Evolutionary conservation across 2,113 vertebrate genomes (phyloP), one percentile per base, ranked within the genome.

Genomic region (Australoheros scitulus): DNA sequence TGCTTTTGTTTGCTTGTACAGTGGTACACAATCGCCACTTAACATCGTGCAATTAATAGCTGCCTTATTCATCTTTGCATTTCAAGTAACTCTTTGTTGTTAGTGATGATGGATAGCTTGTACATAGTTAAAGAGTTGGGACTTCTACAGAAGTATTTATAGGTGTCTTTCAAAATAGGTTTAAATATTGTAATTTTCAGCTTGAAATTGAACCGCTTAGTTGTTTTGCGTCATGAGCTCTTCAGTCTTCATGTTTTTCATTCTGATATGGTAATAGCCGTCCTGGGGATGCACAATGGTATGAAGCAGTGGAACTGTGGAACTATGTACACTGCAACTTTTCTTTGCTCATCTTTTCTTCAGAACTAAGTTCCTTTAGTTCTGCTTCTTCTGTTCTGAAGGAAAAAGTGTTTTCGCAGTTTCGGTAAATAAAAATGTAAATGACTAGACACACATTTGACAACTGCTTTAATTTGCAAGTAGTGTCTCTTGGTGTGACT

Each of bases 381-480:
- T 52, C 17, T 26, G 32, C 43, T 17, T 70, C 24, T 52, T 32
- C 29, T 52, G 43, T 52, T 50, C 22, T 70, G 10, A 61, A 18
- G 43, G 17, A 26, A 72, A 52, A 52, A 72, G 0, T 72, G 47
- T 72, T 56, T 56, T 22, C 20, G 18, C 47, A 10, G 55, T n/a
- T 52, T 55, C 10, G 32, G 47, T n/a, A 72, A 26, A 55, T 72
- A 72, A 72, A 72, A 72, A 72, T 72, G 20, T 72, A 72, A 72
- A 72, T 72, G 43, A 72, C 68, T 20, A 72, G 68, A 55, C 26
- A 72, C 18, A 43, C 6, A 50, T 55, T 55, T 72, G 47, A 52
- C 47, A 55, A 29, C 26, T 11, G 47, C n/a, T 55, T 72, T 72
- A 52, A 72, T 72, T 72, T 82, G 6, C 11, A 47, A n/a, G 11